phyloP scores from a whole-genome alignment of 2,113 vertebrate species.

The Emberiza fucata region DNA sequence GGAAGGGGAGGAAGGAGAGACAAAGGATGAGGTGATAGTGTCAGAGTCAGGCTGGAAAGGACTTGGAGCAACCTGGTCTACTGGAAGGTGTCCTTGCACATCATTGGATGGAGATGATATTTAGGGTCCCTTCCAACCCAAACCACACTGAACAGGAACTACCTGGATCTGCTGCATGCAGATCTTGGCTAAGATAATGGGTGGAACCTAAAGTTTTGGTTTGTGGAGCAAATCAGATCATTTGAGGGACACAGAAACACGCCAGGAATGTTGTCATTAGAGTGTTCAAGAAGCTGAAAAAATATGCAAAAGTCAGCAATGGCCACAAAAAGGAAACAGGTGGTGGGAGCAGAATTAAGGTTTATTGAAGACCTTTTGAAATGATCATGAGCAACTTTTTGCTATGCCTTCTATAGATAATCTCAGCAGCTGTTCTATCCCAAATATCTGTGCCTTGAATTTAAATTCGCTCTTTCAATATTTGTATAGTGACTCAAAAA shows the following conservation, averaged over 20 bases:
- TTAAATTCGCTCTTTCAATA: conserved; percentile 21
- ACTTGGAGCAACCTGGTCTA: neutral
- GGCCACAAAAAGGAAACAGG: neutral
- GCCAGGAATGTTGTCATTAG: neutral
- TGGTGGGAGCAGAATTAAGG: neutral
- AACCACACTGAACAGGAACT: neutral
- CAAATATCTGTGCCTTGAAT: conserved; percentile 17
- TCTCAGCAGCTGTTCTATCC: neutral
- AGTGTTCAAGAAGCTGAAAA: neutral
- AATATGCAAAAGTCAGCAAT: neutral
- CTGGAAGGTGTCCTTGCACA: neutral
- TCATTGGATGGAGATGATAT: neutral
- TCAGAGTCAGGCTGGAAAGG: neutral
- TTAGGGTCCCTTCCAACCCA: neutral
- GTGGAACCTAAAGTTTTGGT: neutral
- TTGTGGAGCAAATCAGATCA: neutral
- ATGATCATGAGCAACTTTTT: neutral
- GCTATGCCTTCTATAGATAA: neutral
- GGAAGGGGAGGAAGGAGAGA: neutral
- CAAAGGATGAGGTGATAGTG: neutral
- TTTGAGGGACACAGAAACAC: neutral
- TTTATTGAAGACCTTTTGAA: neutral
- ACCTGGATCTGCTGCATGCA: neutral
- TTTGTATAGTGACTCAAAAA: conserved; percentile 26
- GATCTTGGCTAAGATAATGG: neutral